Conservation (phyloP, 2,113 vertebrate genomes). For the Chlamydotis undulata region DNA sequence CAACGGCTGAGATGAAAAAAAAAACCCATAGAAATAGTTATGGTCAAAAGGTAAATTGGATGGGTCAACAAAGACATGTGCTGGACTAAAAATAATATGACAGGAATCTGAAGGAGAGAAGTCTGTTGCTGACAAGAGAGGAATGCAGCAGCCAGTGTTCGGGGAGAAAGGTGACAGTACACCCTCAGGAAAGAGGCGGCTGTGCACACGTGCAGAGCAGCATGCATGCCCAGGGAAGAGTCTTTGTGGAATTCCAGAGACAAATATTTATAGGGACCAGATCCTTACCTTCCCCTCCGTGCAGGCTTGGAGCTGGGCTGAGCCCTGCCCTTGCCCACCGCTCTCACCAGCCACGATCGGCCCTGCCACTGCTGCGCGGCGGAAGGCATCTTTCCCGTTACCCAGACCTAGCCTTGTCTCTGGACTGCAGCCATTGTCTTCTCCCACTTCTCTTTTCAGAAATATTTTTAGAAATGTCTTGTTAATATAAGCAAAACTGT, state of each 20-base stretch:
- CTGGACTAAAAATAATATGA: neutral
- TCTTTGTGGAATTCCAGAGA: neutral
- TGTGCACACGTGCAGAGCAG: neutral
- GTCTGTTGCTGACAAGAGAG: neutral
- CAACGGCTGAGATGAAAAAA: neutral
- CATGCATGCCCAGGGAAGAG: neutral
- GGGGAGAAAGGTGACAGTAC: neutral
- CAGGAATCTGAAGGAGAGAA: neutral
- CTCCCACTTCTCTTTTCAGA: neutral
- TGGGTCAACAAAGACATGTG: neutral
- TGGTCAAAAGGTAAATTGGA: neutral
- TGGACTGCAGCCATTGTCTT: neutral
- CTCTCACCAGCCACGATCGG: neutral
- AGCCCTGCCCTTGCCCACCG: neutral
- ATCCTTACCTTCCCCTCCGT: neutral
- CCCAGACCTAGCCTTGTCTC: neutral
- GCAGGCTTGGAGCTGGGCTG: neutral
- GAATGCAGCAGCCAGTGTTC: neutral
- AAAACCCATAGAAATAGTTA: neutral
- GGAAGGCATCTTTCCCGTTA: rapidly evolving
- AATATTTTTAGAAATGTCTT: neutral
- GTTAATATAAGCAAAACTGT: neutral
- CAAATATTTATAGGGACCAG: neutral
- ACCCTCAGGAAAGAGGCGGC: neutral
- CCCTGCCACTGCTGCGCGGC: no score